These are phyloP conservation scores for Sebastes reedi DNA, from an alignment of 2,797 vertebrate species.

Conservation along the genomic window DNA sequence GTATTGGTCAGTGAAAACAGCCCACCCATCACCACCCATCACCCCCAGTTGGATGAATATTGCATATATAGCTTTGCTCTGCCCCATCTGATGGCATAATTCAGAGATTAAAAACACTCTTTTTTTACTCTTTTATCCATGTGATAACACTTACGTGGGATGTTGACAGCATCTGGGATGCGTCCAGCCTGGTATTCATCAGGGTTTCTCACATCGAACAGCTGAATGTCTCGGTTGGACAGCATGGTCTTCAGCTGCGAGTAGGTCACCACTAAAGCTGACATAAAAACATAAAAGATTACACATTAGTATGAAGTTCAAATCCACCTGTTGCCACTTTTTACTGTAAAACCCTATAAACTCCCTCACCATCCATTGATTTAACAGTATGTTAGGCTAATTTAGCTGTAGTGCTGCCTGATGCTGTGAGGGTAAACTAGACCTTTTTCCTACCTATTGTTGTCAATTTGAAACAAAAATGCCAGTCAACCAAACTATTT, in stretches of 20 bases:
- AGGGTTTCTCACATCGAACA: constrained; percentile 79
- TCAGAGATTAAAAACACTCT: not conserved
- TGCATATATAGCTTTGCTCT: too few relatives aligned
- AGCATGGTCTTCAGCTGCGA: constrained; percentile 78
- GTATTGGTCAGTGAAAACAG: too few relatives aligned
- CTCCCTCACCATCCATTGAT: constrained; percentile 13
- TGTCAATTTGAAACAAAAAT: constrained; percentile 18
- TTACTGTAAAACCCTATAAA: not conserved
- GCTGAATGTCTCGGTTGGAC: constrained; percentile 70
- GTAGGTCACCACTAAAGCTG: constrained; percentile 74
- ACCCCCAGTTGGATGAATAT: too few relatives aligned
- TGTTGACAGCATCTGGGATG: constrained; percentile 75
- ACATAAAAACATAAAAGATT: not conserved
- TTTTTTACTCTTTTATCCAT: too few relatives aligned
- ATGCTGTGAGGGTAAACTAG: not conserved
- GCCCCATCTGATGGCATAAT: too few relatives aligned
- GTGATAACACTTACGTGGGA: constrained; percentile 70
- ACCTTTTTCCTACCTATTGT: constrained; percentile 16
- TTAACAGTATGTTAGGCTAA: not conserved
- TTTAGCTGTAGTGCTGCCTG: not conserved
- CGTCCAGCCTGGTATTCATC: constrained; percentile 78
- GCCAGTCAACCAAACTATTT: constrained; percentile 27
- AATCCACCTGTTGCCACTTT: not conserved
- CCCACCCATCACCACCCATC: too few relatives aligned
- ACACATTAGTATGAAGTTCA: not conserved